Base-by-base conservation (phyloP, 2,113 vertebrate genomes). In the Hemichromis elongatus region DNA sequence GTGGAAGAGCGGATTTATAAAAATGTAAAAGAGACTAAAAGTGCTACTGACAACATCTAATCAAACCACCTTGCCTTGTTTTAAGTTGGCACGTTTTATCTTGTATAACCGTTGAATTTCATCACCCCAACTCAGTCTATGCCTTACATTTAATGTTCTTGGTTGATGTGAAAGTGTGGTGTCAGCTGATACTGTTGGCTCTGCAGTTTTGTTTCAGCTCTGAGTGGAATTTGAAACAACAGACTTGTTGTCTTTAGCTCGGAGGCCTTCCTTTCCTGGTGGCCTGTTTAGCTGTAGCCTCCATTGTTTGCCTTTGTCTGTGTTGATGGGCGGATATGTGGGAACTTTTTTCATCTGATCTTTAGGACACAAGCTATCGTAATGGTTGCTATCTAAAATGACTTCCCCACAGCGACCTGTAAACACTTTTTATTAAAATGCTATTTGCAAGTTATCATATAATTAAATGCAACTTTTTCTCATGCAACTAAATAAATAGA, bases 211-310 rank as follows among this genome's bases (percentile, higher is more conserved):
- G 83, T 78, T 70, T 79, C 26, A 21, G 77, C 18, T 28, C 59
- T 3, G 12, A 78, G 81, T 2, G 18, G 68, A 85, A 77, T 88
- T 87, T 89, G 81, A 82, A 84, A 87, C 37, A 61, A 78, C 82
- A 75, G 75, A 30, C 80, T 84, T 90, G 88, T 91, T 94, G 87
- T 86, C 77, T 77, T 89, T 79, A 87, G 83, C 88, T 3, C 0
- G 26, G 45, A 83, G 87, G 70, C 53, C 87, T 91, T 94, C 87
- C 86, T 91, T 37, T 79, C 33, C 59, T 86, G 79, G 18, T 26
- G 4, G 82, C 59, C 79, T 73, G 53, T 78, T 82, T 78, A 63
- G 77, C n/a, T 56, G 54, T 14, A 79, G 84, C 68, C 33, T 45
- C 16, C 79, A 66, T 24, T 47, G 10, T 55, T 30, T 1, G 6